Base-by-base conservation (phyloP, 2,797 vertebrate genomes). In the Lacerta viridis region DNA sequence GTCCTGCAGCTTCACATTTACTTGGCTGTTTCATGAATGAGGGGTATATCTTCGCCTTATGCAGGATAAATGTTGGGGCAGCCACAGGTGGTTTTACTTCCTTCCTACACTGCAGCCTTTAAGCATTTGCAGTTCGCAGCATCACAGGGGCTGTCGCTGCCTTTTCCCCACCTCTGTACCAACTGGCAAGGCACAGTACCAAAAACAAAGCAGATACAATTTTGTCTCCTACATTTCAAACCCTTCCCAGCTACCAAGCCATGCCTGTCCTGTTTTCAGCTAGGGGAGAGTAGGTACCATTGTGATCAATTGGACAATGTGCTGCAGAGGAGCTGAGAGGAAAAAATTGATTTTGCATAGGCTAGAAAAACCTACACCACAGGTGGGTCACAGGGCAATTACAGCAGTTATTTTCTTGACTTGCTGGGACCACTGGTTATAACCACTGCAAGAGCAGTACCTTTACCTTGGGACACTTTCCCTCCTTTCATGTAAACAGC, bases 41-140 rank as follows among this genome's bases (percentile, higher is more conserved):
- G 46, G 61, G 59, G 71, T 25, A 64, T 10, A 55, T 39, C 43
- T 81, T 76, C 86, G 75, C 84, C 84, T 86, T 81, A 80, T 36
- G 46, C 27, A 80, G n/a, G 61, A 79, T 27, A 71, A 68, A 71
- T 23, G 69, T 69, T 75, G 33, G 55, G 69, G 69, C 23, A 89
- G 77, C 20, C 9, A 36, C 36, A 84, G 23, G 55, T 46, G 86
- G 18, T 59, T 72, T 7, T 33, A 8, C 64, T 36, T 59, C 55
- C 81, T 75, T 76, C 41, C 41, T 75, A 46, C 11, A n/a, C 10
- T 71, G 41, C 55, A 80, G 68, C 10, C 13, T 82, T 79, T 55
- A 46, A 77, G 29, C 41, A 80, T 29, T 29, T 23, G 20, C 17
- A 64, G 9, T 36, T 18, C 3, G 55, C 50, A 50, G 75, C 64